Base-by-base conservation (phyloP, 1,140 invertebrate genomes). In the Homarus americanus region DNA sequence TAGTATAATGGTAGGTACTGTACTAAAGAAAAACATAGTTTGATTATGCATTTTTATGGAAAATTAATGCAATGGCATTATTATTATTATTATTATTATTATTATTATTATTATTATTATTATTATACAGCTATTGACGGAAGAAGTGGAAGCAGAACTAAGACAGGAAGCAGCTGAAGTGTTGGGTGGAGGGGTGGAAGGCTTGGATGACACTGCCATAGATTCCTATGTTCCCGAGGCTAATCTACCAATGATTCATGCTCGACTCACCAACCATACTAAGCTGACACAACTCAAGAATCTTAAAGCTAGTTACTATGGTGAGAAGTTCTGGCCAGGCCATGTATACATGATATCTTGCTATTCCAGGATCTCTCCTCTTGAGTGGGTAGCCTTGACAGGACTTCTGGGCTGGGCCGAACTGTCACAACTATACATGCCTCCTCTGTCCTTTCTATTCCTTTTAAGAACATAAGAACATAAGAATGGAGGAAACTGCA, bases 251-350 rank as follows among this genome's bases (percentile, higher is more conserved):
- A 93, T 94, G 20, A 95, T 97, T 72, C 94, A 95, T 94, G 96
- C 96, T 4, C 95, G 97, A 94, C 94, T 98, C 93, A 94, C 96
- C 40, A 97, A 97, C 94, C 96, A 96, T 94, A 95, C 96, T 91
- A 96, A 96, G 72, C 93, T 96, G 12, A 94, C 96, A 78, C 95
- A 95, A 72, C 94, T 98, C 34, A 96, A 96, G 94, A 95, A 96
- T 94, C 94, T 98, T 44, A 97, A 97, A 95, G 96, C 97, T 9
- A 96, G 96, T 94, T 96, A 95, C 94, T 97, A 96, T 95, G 97
- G 97, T 97, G 95, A 94, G 93, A 24, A 66, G 5, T 17, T 15
- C 15, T n/a, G n/a, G n/a, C n/a, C n/a, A n/a, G n/a, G n/a, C n/a
- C n/a, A n/a, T n/a, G n/a, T n/a, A n/a, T n/a, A n/a, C n/a, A n/a